These are phyloP conservation scores for Melipona bicolor DNA, from an alignment of 2,888 invertebrate species.

Conservation along the genomic window DNA sequence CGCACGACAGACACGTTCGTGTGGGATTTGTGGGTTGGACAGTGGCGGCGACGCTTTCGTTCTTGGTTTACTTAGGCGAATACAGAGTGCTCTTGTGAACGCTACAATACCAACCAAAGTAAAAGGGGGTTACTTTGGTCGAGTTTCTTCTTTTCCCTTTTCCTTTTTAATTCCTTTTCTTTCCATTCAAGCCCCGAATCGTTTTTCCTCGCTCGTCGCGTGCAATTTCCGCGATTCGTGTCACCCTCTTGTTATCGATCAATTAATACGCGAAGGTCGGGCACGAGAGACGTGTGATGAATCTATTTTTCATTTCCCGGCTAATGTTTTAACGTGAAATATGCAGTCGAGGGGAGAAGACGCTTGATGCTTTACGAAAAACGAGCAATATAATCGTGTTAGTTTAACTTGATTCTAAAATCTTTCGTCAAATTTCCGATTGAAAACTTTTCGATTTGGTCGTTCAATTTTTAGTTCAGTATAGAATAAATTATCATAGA, in stretches of 20 bases:
- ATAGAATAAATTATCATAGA: no score
- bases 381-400: no score
- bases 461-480: no score
- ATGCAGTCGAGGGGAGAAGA: not conserved
- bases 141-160: conserved; percentile 17
- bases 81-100: conserved; percentile 50
- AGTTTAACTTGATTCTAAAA: no score
- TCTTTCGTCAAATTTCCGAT: no score
- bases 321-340: not conserved
- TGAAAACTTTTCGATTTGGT: no score
- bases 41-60: conserved; percentile 64
- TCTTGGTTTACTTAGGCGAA: conserved; percentile 59
- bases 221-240: not conserved
- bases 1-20: conserved; percentile 8
- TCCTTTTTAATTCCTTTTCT: no score
- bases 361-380: no score
- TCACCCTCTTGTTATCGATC: conserved; percentile 22
- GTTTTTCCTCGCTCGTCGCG: conserved; percentile 13
- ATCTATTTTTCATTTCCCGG: not conserved
- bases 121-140: conserved; percentile 43
- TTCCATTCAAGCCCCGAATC: conserved; percentile 23
- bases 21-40: conserved; percentile 63
- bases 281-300: not conserved
- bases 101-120: conserved; percentile 40
- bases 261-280: conserved; percentile 6